These are phyloP conservation scores for Nineta flava DNA, from an alignment of 2,888 invertebrate species.

Conservation along the genomic window DNA sequence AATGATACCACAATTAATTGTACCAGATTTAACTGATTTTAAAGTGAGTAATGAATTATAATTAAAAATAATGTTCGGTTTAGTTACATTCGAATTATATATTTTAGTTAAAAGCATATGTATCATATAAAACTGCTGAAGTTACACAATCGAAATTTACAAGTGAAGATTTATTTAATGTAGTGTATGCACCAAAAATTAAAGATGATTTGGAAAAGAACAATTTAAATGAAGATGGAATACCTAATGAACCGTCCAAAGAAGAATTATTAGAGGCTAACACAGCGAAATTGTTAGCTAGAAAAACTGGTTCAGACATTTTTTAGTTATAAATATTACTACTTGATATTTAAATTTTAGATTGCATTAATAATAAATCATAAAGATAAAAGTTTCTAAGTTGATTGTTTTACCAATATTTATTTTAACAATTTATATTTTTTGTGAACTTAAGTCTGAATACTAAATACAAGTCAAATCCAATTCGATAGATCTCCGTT, in stretches of 20 bases:
- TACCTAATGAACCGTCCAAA: constrained; percentile 51
- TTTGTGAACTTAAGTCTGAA: no score
- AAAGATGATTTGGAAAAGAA: constrained; percentile 52
- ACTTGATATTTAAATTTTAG: not conserved
- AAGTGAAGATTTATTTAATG: constrained; percentile 64
- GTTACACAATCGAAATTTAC: constrained; percentile 70
- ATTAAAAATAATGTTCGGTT: not conserved
- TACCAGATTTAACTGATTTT: constrained; percentile 74
- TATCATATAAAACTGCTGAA: constrained; percentile 68
- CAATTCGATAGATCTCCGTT: no score
- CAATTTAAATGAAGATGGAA: constrained; percentile 52
- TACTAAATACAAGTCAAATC: no score
- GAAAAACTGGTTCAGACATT: constrained; percentile 68
- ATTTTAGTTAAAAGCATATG: constrained; percentile 75
- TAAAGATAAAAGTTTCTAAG: no score
- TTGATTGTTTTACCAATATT: no score
- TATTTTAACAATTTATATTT: no score
- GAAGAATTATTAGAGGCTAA: constrained; percentile 55
- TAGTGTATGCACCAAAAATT: constrained; percentile 66
- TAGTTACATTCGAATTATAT: constrained; percentile 7
- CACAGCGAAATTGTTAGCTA: constrained; percentile 52
- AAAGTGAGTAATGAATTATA: constrained; percentile 29
- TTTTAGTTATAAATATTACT: constrained; percentile 27
- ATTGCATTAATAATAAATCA: no score
- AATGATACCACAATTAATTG: constrained; percentile 82